Conservation (phyloP, 2,797 vertebrate genomes). For the Hyperoplus lanceolatus region DNA sequence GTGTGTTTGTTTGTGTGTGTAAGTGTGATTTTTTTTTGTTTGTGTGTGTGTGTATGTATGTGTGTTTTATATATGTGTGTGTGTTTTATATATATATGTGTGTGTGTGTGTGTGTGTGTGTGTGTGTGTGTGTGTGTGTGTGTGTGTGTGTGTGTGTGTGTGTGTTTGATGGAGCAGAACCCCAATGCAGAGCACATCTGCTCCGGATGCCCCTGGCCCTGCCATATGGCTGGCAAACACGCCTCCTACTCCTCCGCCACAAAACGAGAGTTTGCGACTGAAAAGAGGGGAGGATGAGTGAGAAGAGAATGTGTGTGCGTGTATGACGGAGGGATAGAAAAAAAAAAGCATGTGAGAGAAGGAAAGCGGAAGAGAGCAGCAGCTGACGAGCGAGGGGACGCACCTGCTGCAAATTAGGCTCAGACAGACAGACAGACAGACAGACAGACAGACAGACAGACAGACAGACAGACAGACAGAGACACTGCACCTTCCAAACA, state of each 20-base stretch:
- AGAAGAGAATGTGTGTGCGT: slow-evolving; percentile 55
- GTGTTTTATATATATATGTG: no score
- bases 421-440: not conserved
- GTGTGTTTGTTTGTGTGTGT: slow-evolving; percentile 15
- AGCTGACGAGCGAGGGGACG: slow-evolving; percentile 73
- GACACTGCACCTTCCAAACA: slow-evolving; percentile 42
- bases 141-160: slow-evolving; percentile 39
- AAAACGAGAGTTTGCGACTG: slow-evolving; percentile 65
- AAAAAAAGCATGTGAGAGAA: slow-evolving; percentile 39
- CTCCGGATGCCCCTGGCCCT: slow-evolving; percentile 79
- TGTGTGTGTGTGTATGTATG: slow-evolving; percentile 15
- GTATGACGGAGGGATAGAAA: slow-evolving; percentile 17
- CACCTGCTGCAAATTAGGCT: slow-evolving; percentile 72
- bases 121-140: slow-evolving; percentile 21
- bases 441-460: no score
- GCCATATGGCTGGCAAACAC: slow-evolving; percentile 82
- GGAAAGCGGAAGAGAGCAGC: slow-evolving; percentile 62
- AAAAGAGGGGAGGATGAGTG: slow-evolving; percentile 56
- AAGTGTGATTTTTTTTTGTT: slow-evolving; percentile 11
- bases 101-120: slow-evolving; percentile 20
- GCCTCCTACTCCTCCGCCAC: slow-evolving; percentile 69
- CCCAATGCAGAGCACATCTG: slow-evolving; percentile 82
- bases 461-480: slow-evolving; percentile 18
- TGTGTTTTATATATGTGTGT: not conserved
- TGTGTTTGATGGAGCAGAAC: slow-evolving; percentile 75